A percentile compares a stretch with the other conserved stretches of the same genome.
These are phyloP conservation scores for Oenanthe oenanthe DNA, from an alignment of 2,113 vertebrate species.

Conservation along the genomic window DNA sequence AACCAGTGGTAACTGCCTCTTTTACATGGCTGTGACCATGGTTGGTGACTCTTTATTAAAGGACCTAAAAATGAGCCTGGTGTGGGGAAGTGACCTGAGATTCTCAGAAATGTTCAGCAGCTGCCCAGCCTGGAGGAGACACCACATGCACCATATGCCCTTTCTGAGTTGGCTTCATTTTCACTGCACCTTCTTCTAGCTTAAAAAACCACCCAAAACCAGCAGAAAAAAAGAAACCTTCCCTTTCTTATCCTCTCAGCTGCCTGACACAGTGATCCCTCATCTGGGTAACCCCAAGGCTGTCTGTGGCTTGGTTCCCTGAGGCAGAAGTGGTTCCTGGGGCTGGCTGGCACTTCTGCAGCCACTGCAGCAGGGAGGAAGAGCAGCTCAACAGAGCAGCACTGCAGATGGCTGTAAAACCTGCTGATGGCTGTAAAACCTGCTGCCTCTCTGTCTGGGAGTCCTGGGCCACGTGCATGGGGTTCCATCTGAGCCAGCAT, in stretches of 20 bases:
- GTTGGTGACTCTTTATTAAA: neutral
- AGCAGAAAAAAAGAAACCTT: neutral
- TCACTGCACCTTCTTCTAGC: neutral
- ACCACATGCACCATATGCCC: rapidly evolving
- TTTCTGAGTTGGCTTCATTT: neutral
- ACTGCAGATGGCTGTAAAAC: neutral
- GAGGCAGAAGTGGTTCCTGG: neutral
- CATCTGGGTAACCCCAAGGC: neutral
- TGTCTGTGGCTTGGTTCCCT: neutral
- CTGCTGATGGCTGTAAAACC: neutral
- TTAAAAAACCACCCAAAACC: neutral
- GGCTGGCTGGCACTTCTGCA: neutral
- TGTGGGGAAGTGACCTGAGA: neutral
- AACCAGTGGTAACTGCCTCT: neutral
- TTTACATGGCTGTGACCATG: rapidly evolving
- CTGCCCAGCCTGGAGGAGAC: neutral
- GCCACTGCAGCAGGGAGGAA: neutral
- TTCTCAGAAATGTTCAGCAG: neutral
- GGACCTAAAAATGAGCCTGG: neutral
- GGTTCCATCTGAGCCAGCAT: neutral
- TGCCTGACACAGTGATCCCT: too few relatives aligned
- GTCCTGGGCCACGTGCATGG: rapidly evolving
- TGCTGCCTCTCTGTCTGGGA: neutral
- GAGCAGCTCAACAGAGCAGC: neutral
- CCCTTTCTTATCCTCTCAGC: neutral